Conservation (phyloP, 2,888 invertebrate species). For the Harmothoe impar region DNA sequence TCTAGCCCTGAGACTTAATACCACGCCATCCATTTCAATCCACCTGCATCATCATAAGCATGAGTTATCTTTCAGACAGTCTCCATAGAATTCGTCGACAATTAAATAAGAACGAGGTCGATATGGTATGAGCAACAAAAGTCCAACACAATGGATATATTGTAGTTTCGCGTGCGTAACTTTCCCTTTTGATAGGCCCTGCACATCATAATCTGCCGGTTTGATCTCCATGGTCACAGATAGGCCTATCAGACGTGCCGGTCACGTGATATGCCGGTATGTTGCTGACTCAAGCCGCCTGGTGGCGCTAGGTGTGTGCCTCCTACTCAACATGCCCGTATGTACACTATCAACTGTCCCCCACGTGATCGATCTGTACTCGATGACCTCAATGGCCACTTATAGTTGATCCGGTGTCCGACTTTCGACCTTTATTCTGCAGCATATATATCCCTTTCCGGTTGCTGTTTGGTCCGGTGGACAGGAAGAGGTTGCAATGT, state of each 20-base stretch:
- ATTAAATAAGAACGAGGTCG: background rate
- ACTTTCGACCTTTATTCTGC: background rate
- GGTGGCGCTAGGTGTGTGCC: background rate
- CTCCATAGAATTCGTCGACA: background rate
- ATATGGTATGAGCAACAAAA: background rate
- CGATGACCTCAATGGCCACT: background rate
- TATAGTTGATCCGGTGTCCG: background rate
- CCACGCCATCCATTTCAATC: too few species aligned
- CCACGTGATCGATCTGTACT: background rate
- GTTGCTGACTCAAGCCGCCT: background rate
- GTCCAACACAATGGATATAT: background rate
- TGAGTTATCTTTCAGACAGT: too few species aligned
- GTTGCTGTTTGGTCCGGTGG: background rate
- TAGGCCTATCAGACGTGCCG: background rate
- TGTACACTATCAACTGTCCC: background rate
- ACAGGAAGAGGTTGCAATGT: background rate
- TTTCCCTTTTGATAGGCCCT: background rate
- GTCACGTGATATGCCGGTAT: background rate
- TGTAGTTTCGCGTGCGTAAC: background rate
- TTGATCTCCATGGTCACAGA: slow-evolving; percentile 27
- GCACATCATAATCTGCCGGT: slow-evolving; percentile 11
- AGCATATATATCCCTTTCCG: background rate
- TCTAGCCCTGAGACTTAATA: too few species aligned
- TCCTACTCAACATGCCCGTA: background rate
- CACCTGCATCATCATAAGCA: too few species aligned